A percentile compares a stretch with the other conserved stretches of the same genome.
Evolutionary conservation across 2,797 vertebrate species (phyloP).

Genomic region (Hyperoplus lanceolatus): DNA sequence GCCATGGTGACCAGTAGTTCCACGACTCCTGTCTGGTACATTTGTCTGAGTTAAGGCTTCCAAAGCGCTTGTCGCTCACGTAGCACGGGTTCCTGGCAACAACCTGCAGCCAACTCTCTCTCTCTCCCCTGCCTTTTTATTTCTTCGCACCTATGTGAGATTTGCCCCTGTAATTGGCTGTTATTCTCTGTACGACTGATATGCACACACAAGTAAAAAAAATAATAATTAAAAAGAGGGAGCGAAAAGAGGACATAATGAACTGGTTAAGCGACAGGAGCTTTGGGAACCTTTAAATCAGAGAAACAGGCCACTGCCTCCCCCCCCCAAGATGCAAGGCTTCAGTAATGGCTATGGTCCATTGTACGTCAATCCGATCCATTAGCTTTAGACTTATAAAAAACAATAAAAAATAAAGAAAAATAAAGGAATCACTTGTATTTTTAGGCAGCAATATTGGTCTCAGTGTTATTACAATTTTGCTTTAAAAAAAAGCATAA

Average conservation of each 20-base stretch:
- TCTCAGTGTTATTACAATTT: constrained; percentile 87
- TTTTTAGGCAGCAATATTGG: constrained; percentile 86
- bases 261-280: constrained; percentile 64
- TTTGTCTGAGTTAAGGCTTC: constrained; percentile 74
- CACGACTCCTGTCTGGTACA: constrained; percentile 61
- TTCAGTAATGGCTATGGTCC: constrained; percentile 87
- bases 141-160: constrained; percentile 66
- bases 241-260: constrained; percentile 59
- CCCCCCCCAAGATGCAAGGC: constrained; percentile 67
- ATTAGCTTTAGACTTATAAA: constrained; percentile 69
- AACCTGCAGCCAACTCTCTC: constrained; percentile 47
- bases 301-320: constrained; percentile 37
- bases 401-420: constrained; percentile 73
- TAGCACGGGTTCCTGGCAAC: constrained; percentile 64
- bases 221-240: not conserved
- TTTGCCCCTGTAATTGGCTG: constrained; percentile 68
- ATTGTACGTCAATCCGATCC: constrained; percentile 67
- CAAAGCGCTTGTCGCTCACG: constrained; percentile 61
- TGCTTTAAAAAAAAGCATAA: constrained; percentile 79
- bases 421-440: constrained; percentile 78
- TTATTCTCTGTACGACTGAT: constrained; percentile 52
- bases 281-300: constrained; percentile 67
- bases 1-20: constrained; percentile 78
- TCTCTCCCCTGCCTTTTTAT: constrained; percentile 34
- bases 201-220: not conserved